Percentiles rank a stretch among this genome's conserved stretches.
Evolutionary conservation across 1,140 invertebrate genomes (phyloP).

Genomic region (Pararge aegeria): DNA sequence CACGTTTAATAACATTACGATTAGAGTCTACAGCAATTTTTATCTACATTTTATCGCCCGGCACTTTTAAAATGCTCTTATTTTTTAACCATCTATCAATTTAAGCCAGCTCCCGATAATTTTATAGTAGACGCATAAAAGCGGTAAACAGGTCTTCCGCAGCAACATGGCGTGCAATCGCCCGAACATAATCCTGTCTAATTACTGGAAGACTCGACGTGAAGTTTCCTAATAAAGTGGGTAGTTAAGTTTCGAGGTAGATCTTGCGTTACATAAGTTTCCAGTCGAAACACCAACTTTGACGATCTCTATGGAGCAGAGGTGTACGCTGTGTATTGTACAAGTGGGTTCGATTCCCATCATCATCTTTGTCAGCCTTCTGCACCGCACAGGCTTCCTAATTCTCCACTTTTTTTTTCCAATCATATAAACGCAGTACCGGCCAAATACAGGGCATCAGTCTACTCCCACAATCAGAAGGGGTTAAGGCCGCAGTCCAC

Average conservation of each 20-base stretch:
- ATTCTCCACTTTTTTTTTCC: no score
- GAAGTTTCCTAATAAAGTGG: conserved; percentile 27
- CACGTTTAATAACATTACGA: no score
- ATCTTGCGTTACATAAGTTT: conserved; percentile 10
- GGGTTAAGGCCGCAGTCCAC: no score
- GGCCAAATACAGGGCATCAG: no score
- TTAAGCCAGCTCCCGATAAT: conserved; percentile 17
- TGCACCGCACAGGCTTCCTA: no score
- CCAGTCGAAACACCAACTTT: not conserved
- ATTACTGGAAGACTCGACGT: conserved; percentile 27
- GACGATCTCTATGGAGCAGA: no score
- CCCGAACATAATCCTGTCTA: conserved; percentile 22
- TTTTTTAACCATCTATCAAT: conserved; percentile 9
- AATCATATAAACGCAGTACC: no score
- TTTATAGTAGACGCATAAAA: conserved; percentile 16
- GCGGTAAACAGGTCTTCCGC: conserved; percentile 22
- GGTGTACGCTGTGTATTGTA: no score
- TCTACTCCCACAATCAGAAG: no score
- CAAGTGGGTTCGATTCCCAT: no score
- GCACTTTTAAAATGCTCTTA: not conserved
- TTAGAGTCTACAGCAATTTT: no score
- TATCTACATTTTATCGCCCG: not conserved
- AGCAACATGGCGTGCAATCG: conserved; percentile 16
- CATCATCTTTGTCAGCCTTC: no score
- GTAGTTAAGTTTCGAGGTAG: conserved; percentile 17